A percentile compares a stretch with the other conserved stretches of the same genome.
Conservation (phyloP, 1,140 invertebrate genomes). For the Bombus sibiricus region DNA sequence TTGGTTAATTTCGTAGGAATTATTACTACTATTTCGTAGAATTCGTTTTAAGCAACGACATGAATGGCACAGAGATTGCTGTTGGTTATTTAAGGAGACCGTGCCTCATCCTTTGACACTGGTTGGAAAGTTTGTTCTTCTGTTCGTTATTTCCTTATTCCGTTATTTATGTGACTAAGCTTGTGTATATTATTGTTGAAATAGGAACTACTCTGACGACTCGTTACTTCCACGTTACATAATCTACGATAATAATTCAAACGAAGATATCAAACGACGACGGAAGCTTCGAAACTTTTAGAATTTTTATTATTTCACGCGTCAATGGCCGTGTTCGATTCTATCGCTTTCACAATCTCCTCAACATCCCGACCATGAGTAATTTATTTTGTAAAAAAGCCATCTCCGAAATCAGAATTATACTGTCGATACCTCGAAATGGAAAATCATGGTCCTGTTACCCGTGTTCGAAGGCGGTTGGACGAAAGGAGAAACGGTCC, state of each 20-base stretch:
- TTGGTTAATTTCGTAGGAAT: conserved; percentile 16
- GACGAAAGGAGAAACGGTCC: conserved; percentile 5
- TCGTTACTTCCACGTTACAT: background rate
- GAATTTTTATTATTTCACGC: background rate
- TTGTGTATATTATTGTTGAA: background rate
- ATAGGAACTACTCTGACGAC: background rate
- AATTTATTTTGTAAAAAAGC: background rate
- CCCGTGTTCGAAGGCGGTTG: background rate
- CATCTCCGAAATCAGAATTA: background rate
- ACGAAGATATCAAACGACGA: background rate
- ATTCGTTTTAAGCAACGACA: background rate
- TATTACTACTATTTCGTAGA: background rate
- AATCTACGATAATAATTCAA: background rate
- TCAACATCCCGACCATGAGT: no score
- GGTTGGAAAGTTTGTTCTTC: background rate
- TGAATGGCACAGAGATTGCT: background rate
- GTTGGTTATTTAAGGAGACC: background rate
- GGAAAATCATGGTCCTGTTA: background rate
- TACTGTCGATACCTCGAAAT: no score
- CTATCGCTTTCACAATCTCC: no score
- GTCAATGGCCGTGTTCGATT: no score
- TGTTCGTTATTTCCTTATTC: background rate
- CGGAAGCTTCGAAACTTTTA: background rate
- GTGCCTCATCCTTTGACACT: background rate
- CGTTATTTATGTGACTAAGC: background rate